phyloP scores from a whole-genome alignment of 2,797 vertebrate genomes.

The Cephalopachus bancanus region DNA sequence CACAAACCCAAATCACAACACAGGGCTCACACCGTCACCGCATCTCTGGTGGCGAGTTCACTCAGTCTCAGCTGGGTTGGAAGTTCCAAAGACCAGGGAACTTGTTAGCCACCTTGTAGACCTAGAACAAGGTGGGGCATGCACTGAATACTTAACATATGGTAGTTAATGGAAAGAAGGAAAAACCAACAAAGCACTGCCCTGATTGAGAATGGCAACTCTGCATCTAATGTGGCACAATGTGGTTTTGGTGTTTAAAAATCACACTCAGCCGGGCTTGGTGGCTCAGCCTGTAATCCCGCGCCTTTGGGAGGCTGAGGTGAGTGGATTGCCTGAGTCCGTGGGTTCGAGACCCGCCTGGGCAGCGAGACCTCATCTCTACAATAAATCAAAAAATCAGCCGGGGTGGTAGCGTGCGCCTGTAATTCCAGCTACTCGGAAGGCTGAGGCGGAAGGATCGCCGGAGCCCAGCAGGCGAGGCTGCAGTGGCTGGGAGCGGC shows the following conservation, averaged over 20 bases:
- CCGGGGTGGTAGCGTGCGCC: too few species aligned
- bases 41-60: conserved; percentile 30
- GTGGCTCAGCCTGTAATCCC: too few species aligned
- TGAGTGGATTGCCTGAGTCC: too few species aligned
- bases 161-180: neutral
- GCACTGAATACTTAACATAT: neutral
- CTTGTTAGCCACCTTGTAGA: neutral
- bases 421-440: too few species aligned
- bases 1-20: conserved; percentile 31
- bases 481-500: too few species aligned
- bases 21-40: neutral
- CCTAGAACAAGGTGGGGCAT: neutral
- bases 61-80: neutral
- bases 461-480: too few species aligned
- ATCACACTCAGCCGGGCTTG: too few species aligned
- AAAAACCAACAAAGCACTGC: neutral
- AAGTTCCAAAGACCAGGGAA: neutral
- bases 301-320: too few species aligned
- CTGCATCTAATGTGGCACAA: neutral
- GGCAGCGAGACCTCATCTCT: too few species aligned
- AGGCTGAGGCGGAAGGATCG: too few species aligned
- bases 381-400: too few species aligned
- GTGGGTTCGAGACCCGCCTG: too few species aligned
- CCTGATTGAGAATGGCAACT: neutral
- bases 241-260: neutral